Percentiles rank a stretch among this genome's conserved stretches.
These are phyloP conservation scores for Nanorana parkeri DNA, from an alignment of 2,113 vertebrate genomes.

Conservation along the genomic window DNA sequence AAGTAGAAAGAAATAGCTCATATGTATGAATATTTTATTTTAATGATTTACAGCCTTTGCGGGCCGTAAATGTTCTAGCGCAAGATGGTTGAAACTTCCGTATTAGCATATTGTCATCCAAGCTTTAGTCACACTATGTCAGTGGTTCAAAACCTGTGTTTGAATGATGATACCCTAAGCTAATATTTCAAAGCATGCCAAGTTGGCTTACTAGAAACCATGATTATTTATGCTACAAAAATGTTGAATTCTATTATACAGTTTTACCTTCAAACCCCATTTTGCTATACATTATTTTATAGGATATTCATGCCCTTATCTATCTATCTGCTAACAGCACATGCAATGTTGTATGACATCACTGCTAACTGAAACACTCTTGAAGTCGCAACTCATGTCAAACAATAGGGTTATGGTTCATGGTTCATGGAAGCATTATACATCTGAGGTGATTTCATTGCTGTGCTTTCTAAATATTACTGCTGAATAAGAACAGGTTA, in stretches of 20 bases:
- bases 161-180: constrained; percentile 42
- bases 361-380: too few species aligned
- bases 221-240: constrained; percentile 46
- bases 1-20: constrained; percentile 28
- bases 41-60: constrained; percentile 39
- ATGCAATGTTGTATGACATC: too few species aligned
- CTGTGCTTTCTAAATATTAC: too few species aligned
- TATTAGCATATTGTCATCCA: constrained; percentile 42
- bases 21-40: constrained; percentile 49
- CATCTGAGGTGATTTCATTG: too few species aligned
- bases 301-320: not conserved
- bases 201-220: constrained; percentile 31
- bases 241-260: constrained; percentile 38
- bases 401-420: too few species aligned
- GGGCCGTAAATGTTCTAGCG: constrained; percentile 46
- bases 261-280: constrained; percentile 14
- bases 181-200: constrained; percentile 51
- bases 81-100: constrained; percentile 8
- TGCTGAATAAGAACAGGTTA: too few species aligned
- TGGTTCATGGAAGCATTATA: too few species aligned
- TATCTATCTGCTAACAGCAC: too few species aligned
- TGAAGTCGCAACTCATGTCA: too few species aligned
- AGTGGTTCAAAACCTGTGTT: constrained; percentile 42
- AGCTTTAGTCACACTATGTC: constrained; percentile 22
- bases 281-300: constrained; percentile 17